Evolutionary conservation across 2,797 vertebrate species (phyloP).

Genomic region (Chelonia mydas): DNA sequence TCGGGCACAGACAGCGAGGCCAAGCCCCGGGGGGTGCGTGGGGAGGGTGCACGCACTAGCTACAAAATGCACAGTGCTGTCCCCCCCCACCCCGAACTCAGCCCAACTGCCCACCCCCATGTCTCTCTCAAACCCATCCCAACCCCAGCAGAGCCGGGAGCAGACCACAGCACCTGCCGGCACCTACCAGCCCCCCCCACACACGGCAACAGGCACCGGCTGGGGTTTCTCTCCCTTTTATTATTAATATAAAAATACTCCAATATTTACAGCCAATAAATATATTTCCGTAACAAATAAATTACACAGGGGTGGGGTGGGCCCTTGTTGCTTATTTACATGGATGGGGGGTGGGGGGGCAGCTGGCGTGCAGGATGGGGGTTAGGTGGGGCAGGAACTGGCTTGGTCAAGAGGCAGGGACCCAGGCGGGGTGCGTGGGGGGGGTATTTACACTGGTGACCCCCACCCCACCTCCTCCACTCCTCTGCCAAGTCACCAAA

Average conservation of each 20-base stretch:
- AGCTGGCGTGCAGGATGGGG: background rate
- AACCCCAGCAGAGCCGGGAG: background rate
- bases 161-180: background rate
- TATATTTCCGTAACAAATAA: conserved; percentile 82
- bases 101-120: background rate
- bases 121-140: too few species aligned
- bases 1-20: too few species aligned
- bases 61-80: background rate
- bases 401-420: background rate
- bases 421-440: background rate
- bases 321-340: background rate
- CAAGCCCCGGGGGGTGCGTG: too few species aligned
- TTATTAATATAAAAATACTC: conserved; percentile 86
- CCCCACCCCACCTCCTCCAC: too few species aligned
- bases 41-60: too few species aligned
- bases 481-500: background rate
- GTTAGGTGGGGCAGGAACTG: too few species aligned
- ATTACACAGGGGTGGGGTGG: conserved; percentile 66
- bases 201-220: too few species aligned
- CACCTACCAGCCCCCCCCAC: background rate
- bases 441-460: too few species aligned
- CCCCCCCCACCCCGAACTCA: background rate
- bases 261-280: conserved; percentile 85
- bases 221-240: conserved; percentile 68
- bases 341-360: background rate